A percentile compares a stretch with the other conserved stretches of the same genome.
phyloP scores from a whole-genome alignment of 2,113 vertebrate genomes.

The Chionomys nivalis region DNA sequence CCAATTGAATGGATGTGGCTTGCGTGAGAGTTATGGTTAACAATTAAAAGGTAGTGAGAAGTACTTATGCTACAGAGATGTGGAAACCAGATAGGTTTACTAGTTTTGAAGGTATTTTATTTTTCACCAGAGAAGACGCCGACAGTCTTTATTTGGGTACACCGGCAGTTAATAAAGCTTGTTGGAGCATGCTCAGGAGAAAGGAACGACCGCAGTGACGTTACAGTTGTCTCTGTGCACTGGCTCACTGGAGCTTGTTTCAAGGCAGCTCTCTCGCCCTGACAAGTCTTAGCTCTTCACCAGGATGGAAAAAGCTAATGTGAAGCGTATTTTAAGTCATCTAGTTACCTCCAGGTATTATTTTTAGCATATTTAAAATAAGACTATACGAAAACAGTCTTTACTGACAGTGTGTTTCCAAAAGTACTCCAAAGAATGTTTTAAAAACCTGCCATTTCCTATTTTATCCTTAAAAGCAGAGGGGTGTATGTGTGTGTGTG shows the following conservation, averaged over 20 bases:
- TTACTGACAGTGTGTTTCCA: constrained; percentile 49
- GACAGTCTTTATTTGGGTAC: not conserved
- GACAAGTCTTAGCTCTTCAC: constrained; percentile 21
- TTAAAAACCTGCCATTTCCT: not conserved
- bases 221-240: not conserved
- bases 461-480: constrained; percentile 44
- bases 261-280: not conserved
- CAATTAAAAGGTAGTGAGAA: not conserved
- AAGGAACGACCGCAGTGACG: not conserved
- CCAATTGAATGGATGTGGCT: not conserved
- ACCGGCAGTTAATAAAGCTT: not conserved
- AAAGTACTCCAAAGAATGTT: constrained; percentile 17
- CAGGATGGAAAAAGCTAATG: not conserved
- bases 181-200: not conserved
- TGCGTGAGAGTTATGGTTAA: not conserved
- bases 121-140: not conserved
- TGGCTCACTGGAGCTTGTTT: not conserved
- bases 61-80: not conserved
- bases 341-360: constrained; percentile 11
- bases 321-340: constrained; percentile 33
- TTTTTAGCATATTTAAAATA: constrained; percentile 65
- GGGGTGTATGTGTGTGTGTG: no score
- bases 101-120: not conserved
- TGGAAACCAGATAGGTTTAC: not conserved
- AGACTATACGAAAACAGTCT: constrained; percentile 34